Conservation (phyloP, 2,888 invertebrate genomes). For the Melieria crassipennis region DNA sequence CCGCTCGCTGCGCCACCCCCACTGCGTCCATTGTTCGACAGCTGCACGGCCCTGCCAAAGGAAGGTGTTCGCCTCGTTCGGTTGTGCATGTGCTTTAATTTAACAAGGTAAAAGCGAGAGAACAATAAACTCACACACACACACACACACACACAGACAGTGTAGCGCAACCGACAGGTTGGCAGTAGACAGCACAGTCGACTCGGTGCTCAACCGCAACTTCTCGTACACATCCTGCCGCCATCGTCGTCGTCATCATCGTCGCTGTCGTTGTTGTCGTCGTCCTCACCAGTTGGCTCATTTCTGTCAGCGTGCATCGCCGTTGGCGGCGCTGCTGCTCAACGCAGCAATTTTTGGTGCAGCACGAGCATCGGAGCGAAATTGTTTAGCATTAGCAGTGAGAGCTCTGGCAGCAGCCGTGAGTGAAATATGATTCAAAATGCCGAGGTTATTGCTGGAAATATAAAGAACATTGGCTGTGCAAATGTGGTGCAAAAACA, state of each 20-base stretch:
- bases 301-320: too few relatives aligned
- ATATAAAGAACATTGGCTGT: too few relatives aligned
- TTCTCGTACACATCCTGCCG: neutral
- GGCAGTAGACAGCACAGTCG: neutral
- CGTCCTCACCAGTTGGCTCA: too few relatives aligned
- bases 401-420: too few relatives aligned
- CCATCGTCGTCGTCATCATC: neutral
- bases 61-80: constrained; percentile 27
- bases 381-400: neutral
- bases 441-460: too few relatives aligned
- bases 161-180: neutral
- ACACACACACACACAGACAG: neutral
- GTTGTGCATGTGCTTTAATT: constrained; percentile 62
- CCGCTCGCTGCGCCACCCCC: constrained; percentile 41
- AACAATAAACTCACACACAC: constrained; percentile 52
- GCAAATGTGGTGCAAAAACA: too few relatives aligned
- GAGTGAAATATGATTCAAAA: too few relatives aligned
- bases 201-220: neutral
- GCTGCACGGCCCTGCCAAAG: too few relatives aligned
- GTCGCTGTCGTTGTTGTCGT: too few relatives aligned
- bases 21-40: neutral
- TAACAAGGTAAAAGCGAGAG: constrained; percentile 61
- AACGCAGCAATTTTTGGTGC: too few relatives aligned
- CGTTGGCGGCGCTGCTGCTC: too few relatives aligned
- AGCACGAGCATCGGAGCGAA: neutral